A percentile compares a stretch with the other conserved stretches of the same genome.
phyloP scores from a whole-genome alignment of 2,113 vertebrate species.

The Cardinalis cardinalis region DNA sequence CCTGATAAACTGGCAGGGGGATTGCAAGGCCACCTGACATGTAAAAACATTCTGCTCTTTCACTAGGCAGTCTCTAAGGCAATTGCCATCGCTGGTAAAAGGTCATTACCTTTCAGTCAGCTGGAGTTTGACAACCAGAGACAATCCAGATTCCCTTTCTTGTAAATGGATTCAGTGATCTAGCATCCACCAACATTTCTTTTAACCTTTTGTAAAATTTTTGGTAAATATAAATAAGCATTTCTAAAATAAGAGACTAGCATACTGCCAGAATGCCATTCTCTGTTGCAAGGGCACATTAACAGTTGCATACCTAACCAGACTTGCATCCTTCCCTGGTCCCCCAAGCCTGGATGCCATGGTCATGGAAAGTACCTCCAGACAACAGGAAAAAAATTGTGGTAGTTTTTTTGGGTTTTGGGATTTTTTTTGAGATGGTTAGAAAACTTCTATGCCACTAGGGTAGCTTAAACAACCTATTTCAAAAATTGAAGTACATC shows the following conservation, averaged over 20 bases:
- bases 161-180: neutral
- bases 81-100: neutral
- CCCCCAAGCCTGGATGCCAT: neutral
- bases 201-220: neutral
- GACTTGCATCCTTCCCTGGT: rapidly evolving
- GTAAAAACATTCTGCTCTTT: neutral
- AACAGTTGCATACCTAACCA: neutral
- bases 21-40: neutral
- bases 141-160: neutral
- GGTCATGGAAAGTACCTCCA: neutral
- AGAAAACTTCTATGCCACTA: neutral
- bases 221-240: neutral
- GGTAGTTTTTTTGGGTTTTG: rapidly evolving
- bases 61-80: neutral
- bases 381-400: neutral
- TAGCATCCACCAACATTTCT: neutral
- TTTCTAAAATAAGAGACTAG: neutral
- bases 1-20: neutral
- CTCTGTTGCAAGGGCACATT: neutral
- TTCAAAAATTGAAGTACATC: neutral
- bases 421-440: neutral
- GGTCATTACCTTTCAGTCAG: neutral
- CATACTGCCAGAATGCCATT: neutral
- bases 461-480: neutral
- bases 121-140: neutral